These are phyloP conservation scores for Macroglossus sobrinus DNA, from an alignment of 2,113 vertebrate genomes.

Conservation along the genomic window DNA sequence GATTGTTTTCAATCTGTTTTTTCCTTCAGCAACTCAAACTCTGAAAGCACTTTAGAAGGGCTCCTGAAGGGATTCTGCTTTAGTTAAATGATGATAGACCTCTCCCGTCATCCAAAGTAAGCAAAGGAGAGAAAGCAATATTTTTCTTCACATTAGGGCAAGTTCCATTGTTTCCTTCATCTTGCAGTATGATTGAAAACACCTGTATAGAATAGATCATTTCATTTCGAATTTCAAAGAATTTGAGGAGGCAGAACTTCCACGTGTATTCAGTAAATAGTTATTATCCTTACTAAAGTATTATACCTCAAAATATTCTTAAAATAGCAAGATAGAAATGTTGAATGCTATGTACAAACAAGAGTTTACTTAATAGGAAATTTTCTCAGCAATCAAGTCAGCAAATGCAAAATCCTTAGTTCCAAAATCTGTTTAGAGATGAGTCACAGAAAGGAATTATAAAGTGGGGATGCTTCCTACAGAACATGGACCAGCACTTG, in stretches of 20 bases:
- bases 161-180: background rate
- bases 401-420: background rate
- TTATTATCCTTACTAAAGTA: background rate
- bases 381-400: background rate
- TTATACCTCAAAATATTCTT: background rate
- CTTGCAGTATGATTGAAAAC: background rate
- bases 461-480: fast-evolving
- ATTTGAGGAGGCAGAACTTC: background rate
- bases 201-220: background rate
- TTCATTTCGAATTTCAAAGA: background rate
- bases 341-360: background rate
- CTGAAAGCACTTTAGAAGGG: slow-evolving; percentile 14
- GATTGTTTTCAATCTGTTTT: slow-evolving; percentile 61
- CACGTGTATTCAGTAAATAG: background rate
- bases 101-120: background rate
- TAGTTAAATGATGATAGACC: background rate
- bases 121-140: background rate
- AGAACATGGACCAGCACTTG: fast-evolving
- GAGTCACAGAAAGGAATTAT: background rate
- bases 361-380: background rate
- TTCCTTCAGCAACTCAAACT: slow-evolving; percentile 13
- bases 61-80: background rate
- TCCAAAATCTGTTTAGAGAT: background rate
- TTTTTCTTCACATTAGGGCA: slow-evolving; percentile 6
- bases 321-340: background rate